Evolutionary conservation across 2,888 invertebrate genomes (phyloP).

Genomic region (Agrochola macilenta): DNA sequence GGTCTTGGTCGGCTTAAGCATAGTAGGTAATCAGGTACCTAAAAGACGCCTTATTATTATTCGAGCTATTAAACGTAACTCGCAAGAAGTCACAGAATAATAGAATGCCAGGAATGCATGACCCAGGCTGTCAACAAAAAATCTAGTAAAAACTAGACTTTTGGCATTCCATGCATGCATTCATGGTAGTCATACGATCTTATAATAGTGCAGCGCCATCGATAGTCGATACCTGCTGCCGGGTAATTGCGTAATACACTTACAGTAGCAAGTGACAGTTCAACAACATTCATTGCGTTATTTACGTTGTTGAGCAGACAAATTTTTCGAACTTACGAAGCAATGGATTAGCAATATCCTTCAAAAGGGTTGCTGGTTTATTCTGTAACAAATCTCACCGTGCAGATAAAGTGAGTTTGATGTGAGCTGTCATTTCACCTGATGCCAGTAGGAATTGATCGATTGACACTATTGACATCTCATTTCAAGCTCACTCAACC

Average conservation of each 20-base stretch:
- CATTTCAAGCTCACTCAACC: too few relatives aligned
- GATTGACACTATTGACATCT: background rate
- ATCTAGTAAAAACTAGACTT: conserved; percentile 33
- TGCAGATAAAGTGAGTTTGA: too few relatives aligned
- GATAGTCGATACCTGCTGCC: background rate
- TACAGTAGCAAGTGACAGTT: too few relatives aligned
- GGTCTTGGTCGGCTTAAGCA: background rate
- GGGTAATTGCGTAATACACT: too few relatives aligned
- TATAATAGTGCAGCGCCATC: background rate
- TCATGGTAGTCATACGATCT: background rate
- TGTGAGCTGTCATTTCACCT: too few relatives aligned
- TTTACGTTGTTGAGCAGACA: too few relatives aligned
- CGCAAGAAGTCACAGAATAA: conserved; percentile 30
- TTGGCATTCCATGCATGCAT: conserved; percentile 17
- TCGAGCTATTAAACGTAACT: conserved; percentile 9
- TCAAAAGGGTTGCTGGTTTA: too few relatives aligned
- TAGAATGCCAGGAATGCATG: conserved; percentile 30
- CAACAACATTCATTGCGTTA: too few relatives aligned
- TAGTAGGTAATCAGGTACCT: background rate
- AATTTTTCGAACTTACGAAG: too few relatives aligned
- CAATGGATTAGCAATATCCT: too few relatives aligned
- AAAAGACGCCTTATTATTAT: conserved; percentile 11
- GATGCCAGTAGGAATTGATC: background rate
- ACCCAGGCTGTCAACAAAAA: conserved; percentile 28
- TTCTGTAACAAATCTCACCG: too few relatives aligned